phyloP scores from a whole-genome alignment of 1,140 invertebrate species.

The Teleopsis dalmanni region DNA sequence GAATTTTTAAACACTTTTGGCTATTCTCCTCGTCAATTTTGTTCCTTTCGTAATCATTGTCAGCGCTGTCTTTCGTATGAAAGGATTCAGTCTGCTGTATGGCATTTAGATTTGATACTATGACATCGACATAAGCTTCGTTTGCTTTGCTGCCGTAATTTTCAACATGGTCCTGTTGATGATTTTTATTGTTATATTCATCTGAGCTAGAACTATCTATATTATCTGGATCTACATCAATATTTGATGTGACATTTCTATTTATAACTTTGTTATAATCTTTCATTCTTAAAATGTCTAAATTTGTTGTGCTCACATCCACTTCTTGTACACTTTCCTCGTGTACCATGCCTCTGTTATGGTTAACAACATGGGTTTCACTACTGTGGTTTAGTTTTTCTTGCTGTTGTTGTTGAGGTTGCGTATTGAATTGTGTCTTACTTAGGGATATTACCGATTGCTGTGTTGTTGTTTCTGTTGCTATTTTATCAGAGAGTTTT shows the following conservation, averaged over 20 bases:
- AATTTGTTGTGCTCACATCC: no score
- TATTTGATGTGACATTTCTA: no score
- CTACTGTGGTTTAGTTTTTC: not conserved
- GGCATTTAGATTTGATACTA: not conserved
- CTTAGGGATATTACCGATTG: not conserved
- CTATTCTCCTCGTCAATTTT: constrained; percentile 10
- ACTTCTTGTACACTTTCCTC: no score
- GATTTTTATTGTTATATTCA: not conserved
- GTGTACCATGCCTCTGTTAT: no score
- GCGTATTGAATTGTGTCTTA: not conserved
- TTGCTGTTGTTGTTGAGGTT: constrained; percentile 11
- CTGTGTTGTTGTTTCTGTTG: not conserved
- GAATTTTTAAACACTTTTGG: constrained; percentile 20
- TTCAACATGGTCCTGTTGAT: not conserved
- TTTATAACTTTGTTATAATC: no score
- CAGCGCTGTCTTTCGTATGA: not conserved
- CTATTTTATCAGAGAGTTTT: not conserved
- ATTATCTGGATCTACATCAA: no score
- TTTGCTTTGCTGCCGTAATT: not conserved
- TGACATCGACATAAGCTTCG: not conserved
- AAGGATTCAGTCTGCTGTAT: not conserved
- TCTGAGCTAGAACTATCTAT: no score
- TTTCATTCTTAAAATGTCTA: no score
- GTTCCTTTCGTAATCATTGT: constrained; percentile 10
- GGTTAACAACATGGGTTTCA: no score